Evolutionary conservation across 2,888 invertebrate genomes (phyloP), one percentile per base, ranked within the genome.

Genomic region (Epirrhoe tristata): DNA sequence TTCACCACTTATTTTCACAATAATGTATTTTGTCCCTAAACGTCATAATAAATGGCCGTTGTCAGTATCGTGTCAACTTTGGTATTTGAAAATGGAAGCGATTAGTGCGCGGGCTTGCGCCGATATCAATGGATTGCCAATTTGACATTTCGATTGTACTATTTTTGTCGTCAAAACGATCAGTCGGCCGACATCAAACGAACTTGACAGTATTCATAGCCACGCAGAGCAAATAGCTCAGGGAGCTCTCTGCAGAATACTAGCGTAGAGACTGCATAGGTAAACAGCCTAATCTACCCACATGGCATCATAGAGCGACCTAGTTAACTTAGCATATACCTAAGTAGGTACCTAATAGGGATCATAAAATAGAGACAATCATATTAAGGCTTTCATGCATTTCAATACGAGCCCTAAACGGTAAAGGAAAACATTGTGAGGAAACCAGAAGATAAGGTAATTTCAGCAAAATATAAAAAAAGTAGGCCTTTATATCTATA

Each of bases 131-230:
- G 64, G 77, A 81, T 77, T 77, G 77, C 77, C 77, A 58, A 53
- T 69, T 69, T 85, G 90, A 85, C 86, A 82, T 82, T 76, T 81
- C 68, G 73, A 78, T 79, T 77, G 76, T 70, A 80, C 89, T 91
- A 91, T 91, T 90, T 90, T 86, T 86, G 84, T 78, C 85, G 77
- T 76, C 72, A 73, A 73, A 31, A 72, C 68, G 68, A 67, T 74
- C 71, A 61, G 72, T 63, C 39, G 64, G 53, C 50, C 59, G 63
- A 52, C 55, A 58, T 68, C 69, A 61, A 70, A 60, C 70, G 74
- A 69, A 66, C 55, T 61, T 70, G 67, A 63, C 64, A 64, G 67
- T 61, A 61, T 61, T 60, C 31, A 31, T 63, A 66, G 59, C 51
- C 46, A 51, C 46, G 24, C 46, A 53, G 31, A 24, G 14, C 46